Evolutionary conservation across 2,888 invertebrate genomes (phyloP).

Genomic region (Agrilus cyanescens): DNA sequence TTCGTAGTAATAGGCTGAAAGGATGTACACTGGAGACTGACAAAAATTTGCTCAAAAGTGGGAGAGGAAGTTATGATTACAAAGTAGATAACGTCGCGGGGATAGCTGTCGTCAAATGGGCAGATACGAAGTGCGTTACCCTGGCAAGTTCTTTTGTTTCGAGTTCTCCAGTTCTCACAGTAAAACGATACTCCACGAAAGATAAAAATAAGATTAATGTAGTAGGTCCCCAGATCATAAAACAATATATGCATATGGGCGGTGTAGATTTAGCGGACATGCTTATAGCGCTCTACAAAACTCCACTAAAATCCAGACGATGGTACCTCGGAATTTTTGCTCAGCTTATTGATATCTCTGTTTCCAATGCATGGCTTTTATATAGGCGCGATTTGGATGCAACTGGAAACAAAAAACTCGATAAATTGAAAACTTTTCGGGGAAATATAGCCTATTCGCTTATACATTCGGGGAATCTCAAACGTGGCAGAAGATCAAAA

Average conservation of each 20-base stretch:
- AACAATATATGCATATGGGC: constrained; percentile 2
- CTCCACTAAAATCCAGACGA: too few species aligned
- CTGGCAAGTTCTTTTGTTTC: constrained; percentile 11
- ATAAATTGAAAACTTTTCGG: background rate
- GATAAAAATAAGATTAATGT: background rate
- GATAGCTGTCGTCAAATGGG: constrained; percentile 17
- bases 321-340: constrained; percentile 6
- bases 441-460: background rate
- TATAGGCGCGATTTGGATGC: constrained; percentile 2
- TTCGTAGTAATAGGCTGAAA: constrained; percentile 5
- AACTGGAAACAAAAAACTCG: background rate
- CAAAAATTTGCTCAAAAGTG: constrained; percentile 8
- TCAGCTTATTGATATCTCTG: constrained; percentile 1
- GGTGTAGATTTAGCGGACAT: constrained; percentile 1
- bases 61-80: constrained; percentile 10
- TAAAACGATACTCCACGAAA: background rate
- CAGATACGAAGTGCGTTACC: constrained; percentile 16
- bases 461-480: background rate
- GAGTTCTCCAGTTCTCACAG: background rate
- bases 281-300: background rate
- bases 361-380: constrained; percentile 4
- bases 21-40: constrained; percentile 5
- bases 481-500: background rate
- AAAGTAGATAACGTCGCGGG: constrained; percentile 7
- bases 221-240: background rate